A percentile compares a stretch with the other conserved stretches of the same genome.
Conservation (phyloP, 2,113 vertebrate genomes). For the Corythaixoides concolor region DNA sequence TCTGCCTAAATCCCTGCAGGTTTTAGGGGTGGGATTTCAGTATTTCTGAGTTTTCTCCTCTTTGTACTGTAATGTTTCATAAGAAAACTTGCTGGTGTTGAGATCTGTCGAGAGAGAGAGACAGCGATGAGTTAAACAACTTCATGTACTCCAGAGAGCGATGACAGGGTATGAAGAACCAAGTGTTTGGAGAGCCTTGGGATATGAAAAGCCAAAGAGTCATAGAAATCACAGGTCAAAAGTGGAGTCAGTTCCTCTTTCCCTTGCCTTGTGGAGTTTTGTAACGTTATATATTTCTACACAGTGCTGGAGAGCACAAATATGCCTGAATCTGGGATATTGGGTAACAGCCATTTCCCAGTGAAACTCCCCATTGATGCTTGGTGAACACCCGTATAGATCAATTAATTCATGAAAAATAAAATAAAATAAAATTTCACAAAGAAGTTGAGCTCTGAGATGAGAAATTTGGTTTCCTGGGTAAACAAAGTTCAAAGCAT, state of each 20-base stretch:
- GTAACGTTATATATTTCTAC: background rate
- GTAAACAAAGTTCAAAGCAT: background rate
- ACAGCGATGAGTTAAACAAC: background rate
- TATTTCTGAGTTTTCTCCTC: background rate
- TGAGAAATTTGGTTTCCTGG: background rate
- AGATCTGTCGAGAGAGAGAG: background rate
- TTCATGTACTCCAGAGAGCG: fast-evolving
- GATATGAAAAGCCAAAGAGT: background rate
- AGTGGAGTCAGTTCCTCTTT: background rate
- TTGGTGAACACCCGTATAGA: background rate
- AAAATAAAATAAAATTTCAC: background rate
- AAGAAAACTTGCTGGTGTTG: background rate
- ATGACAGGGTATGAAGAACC: background rate
- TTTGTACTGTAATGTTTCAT: background rate
- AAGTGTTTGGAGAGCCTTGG: background rate
- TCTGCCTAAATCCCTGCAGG: background rate
- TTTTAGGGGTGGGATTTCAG: background rate
- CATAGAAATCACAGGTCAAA: background rate
- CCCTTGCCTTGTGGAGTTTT: background rate
- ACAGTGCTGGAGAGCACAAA: background rate
- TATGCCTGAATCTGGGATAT: fast-evolving
- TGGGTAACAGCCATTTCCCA: background rate
- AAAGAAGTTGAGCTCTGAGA: background rate
- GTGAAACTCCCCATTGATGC: background rate
- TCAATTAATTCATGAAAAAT: background rate